Evolutionary conservation across 1,140 invertebrate species (phyloP), one percentile per base, ranked within the genome.

Genomic region (Pachypsylla venusta): DNA sequence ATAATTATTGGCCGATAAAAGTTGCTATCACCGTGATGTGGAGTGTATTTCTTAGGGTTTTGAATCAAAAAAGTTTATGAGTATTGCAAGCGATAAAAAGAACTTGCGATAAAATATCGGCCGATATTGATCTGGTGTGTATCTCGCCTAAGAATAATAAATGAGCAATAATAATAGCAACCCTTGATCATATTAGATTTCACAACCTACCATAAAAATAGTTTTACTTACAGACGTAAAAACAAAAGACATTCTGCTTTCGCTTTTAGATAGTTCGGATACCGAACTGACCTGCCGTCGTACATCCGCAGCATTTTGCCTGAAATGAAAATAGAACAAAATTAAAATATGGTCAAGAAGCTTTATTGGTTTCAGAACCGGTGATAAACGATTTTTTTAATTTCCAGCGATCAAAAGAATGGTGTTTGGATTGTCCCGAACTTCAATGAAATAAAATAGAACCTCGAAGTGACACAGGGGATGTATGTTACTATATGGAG

Each of bases 251-350:
- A 76, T 64, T 63, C 66, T 73, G 53, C 75, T 74, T 27, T 73
- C 74, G 65, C 73, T 75, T 63, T 77, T 80, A 63, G 71, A 72
- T 56, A 76, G 64, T 61, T 77, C 73, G 63, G 71, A 69, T 64
- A 70, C 72, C 1, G 75, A 75, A 70, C 67, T 16, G 73, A 77
- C 81, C 68, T 85, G 84, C 69, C 81, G 77, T 58, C 85, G 75
- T 13, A 87, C 83, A 68, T 88, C 86, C 22, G 85, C 79, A 40
- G 85, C 83, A 72, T 85, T 80, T 69, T 86, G 83, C 66, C 81
- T 84, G 64, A 58, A 73, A 73, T 63, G 56, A 61, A 42, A 66
- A 48, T 19, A 53, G 24, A 62, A 62, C 48, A 59, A 27, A 53
- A 53, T 57, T 54, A 12, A 60, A 61, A 28, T 28, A 27, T 26